Percentiles rank a stretch among this genome's conserved stretches.
phyloP scores from a whole-genome alignment of 2,797 vertebrate species.

The Danio tinwini region DNA sequence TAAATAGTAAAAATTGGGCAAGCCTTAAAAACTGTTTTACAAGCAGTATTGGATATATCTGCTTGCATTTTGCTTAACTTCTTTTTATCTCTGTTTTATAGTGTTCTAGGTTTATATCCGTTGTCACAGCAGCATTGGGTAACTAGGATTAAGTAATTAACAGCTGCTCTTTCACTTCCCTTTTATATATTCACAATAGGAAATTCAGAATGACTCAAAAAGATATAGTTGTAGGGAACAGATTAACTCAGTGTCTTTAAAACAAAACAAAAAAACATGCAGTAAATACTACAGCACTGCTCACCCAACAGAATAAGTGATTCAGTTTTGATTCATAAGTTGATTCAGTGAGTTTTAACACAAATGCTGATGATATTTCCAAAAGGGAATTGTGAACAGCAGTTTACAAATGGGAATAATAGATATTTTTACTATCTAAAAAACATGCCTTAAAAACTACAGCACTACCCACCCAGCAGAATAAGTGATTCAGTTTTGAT shows the following conservation, averaged over 20 bases:
- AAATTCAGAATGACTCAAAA: conserved; percentile 64
- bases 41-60: not conserved
- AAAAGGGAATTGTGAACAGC: too few relatives aligned
- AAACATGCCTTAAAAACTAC: too few relatives aligned
- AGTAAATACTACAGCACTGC: not conserved
- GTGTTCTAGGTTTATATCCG: not conserved
- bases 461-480: too few relatives aligned
- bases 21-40: not conserved
- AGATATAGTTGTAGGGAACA: conserved; percentile 30
- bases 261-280: not conserved
- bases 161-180: conserved; percentile 72
- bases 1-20: too few relatives aligned
- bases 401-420: too few relatives aligned
- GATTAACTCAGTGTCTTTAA: not conserved
- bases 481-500: too few relatives aligned
- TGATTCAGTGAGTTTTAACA: too few relatives aligned
- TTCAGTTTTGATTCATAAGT: too few relatives aligned
- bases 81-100: not conserved
- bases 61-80: not conserved
- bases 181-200: conserved; percentile 60
- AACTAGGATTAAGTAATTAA: conserved; percentile 46
- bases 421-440: too few relatives aligned
- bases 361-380: too few relatives aligned
- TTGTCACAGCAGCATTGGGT: conserved; percentile 63
- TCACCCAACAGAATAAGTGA: too few relatives aligned